Percentiles rank a stretch among this genome's conserved stretches.
Evolutionary conservation across 2,888 invertebrate species (phyloP).

Genomic region (Lampropteryx suffumata): DNA sequence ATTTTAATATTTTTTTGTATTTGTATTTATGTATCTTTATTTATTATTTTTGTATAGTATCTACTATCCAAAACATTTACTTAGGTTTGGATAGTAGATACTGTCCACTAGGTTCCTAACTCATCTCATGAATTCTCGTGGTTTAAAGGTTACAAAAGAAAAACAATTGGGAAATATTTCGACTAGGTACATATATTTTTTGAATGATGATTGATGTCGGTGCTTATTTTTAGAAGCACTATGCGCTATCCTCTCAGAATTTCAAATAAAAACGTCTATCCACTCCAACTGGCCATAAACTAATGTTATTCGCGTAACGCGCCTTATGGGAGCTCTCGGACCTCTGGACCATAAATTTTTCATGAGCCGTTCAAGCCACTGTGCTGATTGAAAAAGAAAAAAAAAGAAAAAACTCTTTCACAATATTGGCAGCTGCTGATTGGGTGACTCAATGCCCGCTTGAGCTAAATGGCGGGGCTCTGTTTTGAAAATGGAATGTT

Average conservation of each 20-base stretch:
- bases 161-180: no score
- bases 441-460: conserved; percentile 38
- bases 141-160: no score
- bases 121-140: no score
- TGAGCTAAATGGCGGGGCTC: conserved; percentile 8
- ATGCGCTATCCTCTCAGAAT: conserved; percentile 11
- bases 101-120: no score
- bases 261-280: conserved; percentile 23
- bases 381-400: conserved; percentile 62
- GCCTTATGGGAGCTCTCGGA: conserved; percentile 56
- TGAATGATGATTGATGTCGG: no score
- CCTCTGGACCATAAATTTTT: conserved; percentile 70
- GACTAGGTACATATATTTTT: no score
- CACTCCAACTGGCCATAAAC: conserved; percentile 54
- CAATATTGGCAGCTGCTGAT: conserved; percentile 61
- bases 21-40: no score
- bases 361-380: conserved; percentile 66
- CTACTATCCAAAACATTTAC: no score
- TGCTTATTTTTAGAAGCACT: neutral
- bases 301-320: conserved; percentile 74
- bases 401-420: conserved; percentile 56
- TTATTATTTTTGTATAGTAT: no score
- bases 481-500: conserved; percentile 23
- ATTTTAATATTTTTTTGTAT: no score
- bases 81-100: no score